Evolutionary conservation across 2,888 invertebrate species (phyloP).

Genomic region (Diplolepis rosae): DNA sequence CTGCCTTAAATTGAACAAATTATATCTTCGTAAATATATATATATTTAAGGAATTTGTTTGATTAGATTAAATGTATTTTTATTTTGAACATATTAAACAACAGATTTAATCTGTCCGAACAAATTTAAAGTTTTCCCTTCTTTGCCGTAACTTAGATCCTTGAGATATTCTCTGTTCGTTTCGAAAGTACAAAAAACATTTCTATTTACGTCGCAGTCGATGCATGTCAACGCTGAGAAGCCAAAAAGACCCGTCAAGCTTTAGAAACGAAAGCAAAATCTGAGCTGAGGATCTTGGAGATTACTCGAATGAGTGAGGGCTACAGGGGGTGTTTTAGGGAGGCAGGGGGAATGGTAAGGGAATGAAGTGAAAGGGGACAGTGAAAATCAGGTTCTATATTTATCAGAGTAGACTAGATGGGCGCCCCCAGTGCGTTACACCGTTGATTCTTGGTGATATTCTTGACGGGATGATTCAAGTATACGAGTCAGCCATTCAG

Average conservation of each 20-base stretch:
- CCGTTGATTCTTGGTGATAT: conserved; percentile 48
- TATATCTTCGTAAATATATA: too few species aligned
- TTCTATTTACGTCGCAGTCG: conserved; percentile 19
- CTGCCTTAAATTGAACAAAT: too few species aligned
- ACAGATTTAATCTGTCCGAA: background rate
- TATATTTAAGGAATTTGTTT: too few species aligned
- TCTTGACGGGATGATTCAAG: conserved; percentile 60
- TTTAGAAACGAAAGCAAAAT: background rate
- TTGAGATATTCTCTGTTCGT: background rate
- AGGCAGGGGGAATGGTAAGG: background rate
- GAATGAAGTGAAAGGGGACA: background rate
- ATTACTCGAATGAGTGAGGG: conserved; percentile 16
- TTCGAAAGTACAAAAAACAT: conserved; percentile 2
- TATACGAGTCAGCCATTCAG: conserved; percentile 56
- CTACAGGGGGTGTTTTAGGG: background rate
- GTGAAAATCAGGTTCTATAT: conserved; percentile 19
- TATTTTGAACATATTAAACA: background rate
- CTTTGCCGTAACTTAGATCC: background rate
- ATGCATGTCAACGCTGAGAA: background rate
- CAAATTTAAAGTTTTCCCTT: background rate
- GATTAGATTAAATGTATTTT: too few species aligned
- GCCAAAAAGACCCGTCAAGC: conserved; percentile 7
- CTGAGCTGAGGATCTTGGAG: background rate
- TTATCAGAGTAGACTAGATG: conserved; percentile 20
- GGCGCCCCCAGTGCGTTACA: conserved; percentile 19